Evolutionary conservation across 2,113 vertebrate species (phyloP), one percentile per base, ranked within the genome.

Genomic region (Pyxicephalus adspersus): DNA sequence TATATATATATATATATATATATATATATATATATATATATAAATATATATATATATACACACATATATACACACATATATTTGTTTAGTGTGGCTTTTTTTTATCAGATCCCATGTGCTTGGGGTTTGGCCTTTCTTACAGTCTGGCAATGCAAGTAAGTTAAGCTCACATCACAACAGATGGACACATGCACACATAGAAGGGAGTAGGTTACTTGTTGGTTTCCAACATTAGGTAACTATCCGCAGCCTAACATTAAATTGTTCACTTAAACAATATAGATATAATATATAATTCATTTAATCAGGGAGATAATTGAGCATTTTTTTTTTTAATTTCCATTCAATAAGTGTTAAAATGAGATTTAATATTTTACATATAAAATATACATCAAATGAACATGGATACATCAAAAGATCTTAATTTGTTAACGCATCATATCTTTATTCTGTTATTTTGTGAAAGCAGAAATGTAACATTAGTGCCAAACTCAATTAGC

Each of bases 211-310:
- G 34, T 51, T 29, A 58, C 58, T 76, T 26, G 34, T 57, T 23
- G 34, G n/a, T 23, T 78, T 63, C 63, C 61, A 78, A 54, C 55
- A 78, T 4, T 67, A 26, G 63, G 50, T 51, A 57, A 57, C 70
- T 57, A 57, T 29, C 51, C 66, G 26, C n/a, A 34, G 34, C 72
- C 74, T 28, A 76, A 64, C 25, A 2, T 51, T 23, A 57, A 55
- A 66, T 78, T 78, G 64, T 78, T 78, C 64, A 78, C 66, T 78
- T 73, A 25, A 34, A 73, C n/a, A 5, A 9, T 58, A 57, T 20
- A 20, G 22, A 57, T 73, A 31, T 29, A 55, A 28, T 19, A 26
- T 11, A 19, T 17, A 52, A 26, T 70, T 3, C 31, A 34, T 3
- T 34, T 4, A 34, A 4, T 34, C 3, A 34, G 3, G 6, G 31